These are phyloP conservation scores for Epinotia demarniana DNA, from an alignment of 2,888 invertebrate species.

Conservation along the genomic window DNA sequence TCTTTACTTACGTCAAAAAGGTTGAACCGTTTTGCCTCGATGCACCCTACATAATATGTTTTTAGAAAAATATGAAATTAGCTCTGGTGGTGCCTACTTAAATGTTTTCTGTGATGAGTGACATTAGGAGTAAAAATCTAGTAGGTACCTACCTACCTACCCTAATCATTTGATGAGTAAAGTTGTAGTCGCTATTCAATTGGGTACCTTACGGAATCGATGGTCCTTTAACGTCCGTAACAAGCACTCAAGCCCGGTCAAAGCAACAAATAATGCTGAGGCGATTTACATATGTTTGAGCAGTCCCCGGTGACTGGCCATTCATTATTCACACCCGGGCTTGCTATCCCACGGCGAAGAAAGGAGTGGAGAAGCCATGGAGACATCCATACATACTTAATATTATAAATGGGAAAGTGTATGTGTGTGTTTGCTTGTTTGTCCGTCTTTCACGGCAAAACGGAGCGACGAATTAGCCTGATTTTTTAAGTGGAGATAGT, in stretches of 20 bases:
- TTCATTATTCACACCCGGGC: constrained; percentile 19
- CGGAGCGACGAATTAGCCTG: too few species aligned
- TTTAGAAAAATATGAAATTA: background rate
- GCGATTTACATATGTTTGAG: constrained; percentile 32
- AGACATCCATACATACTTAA: background rate
- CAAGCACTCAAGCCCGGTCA: constrained; percentile 32
- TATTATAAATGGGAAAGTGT: too few species aligned
- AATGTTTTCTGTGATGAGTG: too few species aligned
- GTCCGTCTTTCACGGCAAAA: too few species aligned
- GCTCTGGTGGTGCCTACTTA: too few species aligned
- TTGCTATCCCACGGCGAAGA: background rate
- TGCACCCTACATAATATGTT: background rate
- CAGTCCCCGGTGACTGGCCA: constrained; percentile 11
- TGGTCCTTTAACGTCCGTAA: background rate
- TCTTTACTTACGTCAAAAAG: background rate
- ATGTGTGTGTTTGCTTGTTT: too few species aligned
- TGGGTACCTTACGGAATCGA: background rate
- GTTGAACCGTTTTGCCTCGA: background rate
- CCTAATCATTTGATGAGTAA: too few species aligned
- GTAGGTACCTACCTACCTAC: too few species aligned
- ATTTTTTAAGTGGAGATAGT: too few species aligned
- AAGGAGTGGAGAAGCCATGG: background rate
- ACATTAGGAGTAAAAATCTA: too few species aligned
- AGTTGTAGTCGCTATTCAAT: background rate
- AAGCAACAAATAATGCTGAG: constrained; percentile 29